Percentiles rank a stretch among this genome's conserved stretches.
Conservation (phyloP, 2,797 vertebrate genomes). For the Acanthopagrus latus region DNA sequence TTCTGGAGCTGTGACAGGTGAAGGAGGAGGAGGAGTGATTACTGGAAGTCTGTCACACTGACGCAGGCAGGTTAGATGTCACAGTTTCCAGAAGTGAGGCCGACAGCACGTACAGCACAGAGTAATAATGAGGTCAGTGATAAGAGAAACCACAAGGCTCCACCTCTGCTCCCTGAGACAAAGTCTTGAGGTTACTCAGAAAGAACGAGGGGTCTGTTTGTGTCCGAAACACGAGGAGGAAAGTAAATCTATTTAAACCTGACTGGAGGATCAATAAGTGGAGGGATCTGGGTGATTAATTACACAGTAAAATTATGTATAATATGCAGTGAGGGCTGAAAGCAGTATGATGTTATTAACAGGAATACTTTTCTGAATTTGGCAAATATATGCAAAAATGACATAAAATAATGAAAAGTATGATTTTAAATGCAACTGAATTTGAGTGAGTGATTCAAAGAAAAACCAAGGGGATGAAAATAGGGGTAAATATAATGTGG, state of each 20-base stretch:
- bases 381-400: no score
- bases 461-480: no score
- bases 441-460: no score
- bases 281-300: not conserved
- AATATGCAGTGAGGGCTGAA: not conserved
- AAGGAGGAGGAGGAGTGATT: not conserved
- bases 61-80: not conserved
- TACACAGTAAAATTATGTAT: not conserved
- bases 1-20: not conserved
- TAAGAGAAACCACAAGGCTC: not conserved
- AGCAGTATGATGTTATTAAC: not conserved
- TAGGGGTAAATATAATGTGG: no score
- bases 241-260: not conserved
- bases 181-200: not conserved
- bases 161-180: not conserved
- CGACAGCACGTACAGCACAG: not conserved
- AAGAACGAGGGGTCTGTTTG: constrained; percentile 22
- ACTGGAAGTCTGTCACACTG: not conserved
- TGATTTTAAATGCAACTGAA: no score
- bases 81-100: not conserved
- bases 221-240: not conserved
- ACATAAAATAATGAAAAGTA: no score
- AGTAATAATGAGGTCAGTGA: not conserved
- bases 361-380: not conserved
- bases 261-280: no score